Conservation (phyloP, 2,113 vertebrate species). For the Girardinichthys multiradiatus region DNA sequence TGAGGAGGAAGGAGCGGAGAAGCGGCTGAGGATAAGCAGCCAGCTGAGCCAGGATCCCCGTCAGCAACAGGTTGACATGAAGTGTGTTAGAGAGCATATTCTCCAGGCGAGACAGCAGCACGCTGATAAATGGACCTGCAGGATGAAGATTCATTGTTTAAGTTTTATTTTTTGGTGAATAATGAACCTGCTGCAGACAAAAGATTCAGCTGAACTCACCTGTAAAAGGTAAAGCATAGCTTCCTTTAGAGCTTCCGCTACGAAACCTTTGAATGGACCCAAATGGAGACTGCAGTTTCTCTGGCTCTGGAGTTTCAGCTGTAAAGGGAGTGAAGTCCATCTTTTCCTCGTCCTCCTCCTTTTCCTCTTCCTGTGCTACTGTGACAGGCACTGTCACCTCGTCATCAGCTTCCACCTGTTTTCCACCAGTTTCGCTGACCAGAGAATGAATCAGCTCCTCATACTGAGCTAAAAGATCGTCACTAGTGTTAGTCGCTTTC, state of each 20-base stretch:
- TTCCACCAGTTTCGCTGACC: constrained; percentile 70
- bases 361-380: constrained; percentile 67
- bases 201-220: constrained; percentile 72
- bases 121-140: constrained; percentile 94
- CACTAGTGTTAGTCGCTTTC: constrained; percentile 61
- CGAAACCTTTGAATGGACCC: constrained; percentile 68
- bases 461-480: constrained; percentile 88
- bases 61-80: constrained; percentile 92
- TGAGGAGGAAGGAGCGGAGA: constrained; percentile 95
- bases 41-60: constrained; percentile 93
- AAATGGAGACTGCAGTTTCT: constrained; percentile 82
- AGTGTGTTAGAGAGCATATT: constrained; percentile 96
- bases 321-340: constrained; percentile 88
- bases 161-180: not conserved
- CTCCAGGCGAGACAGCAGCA: constrained; percentile 95
- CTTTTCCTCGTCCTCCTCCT: constrained; percentile 73
- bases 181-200: not conserved
- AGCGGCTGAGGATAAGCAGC: constrained; percentile 95
- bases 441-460: constrained; percentile 90
- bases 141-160: not conserved
- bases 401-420: constrained; percentile 57
- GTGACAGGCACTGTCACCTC: constrained; percentile 55
- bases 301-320: constrained; percentile 81
- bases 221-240: constrained; percentile 87
- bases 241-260: constrained; percentile 57